Conservation (phyloP, 2,797 vertebrate genomes). For the Cuculus canorus region DNA sequence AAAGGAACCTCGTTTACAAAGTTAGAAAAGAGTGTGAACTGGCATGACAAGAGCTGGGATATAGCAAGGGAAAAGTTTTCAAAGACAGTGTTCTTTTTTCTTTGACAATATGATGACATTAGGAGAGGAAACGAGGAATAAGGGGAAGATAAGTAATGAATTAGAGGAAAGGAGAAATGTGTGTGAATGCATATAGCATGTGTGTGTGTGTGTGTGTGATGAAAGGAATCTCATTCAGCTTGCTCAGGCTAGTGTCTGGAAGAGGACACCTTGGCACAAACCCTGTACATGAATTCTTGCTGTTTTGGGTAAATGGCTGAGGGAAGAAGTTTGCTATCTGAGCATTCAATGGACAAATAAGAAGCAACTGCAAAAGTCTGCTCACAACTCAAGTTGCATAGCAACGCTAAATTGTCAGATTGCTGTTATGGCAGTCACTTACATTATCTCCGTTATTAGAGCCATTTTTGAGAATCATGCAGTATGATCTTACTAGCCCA, state of each 20-base stretch:
- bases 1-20: neutral
- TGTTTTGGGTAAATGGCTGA: constrained; percentile 7
- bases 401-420: constrained; percentile 68
- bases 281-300: neutral
- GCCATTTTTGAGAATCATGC: neutral
- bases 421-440: constrained; percentile 14
- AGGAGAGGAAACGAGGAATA: neutral
- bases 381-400: constrained; percentile 73
- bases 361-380: constrained; percentile 67
- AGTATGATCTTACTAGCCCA: neutral
- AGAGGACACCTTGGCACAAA: constrained; percentile 5
- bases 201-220: neutral
- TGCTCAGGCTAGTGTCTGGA: neutral
- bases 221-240: neutral
- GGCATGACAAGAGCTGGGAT: neutral
- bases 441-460: constrained; percentile 19
- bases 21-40: neutral
- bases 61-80: neutral
- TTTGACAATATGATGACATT: neutral
- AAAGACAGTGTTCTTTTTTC: neutral
- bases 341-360: constrained; percentile 54
- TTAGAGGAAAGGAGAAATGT: neutral
- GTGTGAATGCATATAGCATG: neutral
- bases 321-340: constrained; percentile 42
- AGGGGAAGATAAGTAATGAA: neutral